Percentiles rank a stretch among this genome's conserved stretches.
phyloP scores from a whole-genome alignment of 2,888 invertebrate genomes.

The Thereva nobilitata region DNA sequence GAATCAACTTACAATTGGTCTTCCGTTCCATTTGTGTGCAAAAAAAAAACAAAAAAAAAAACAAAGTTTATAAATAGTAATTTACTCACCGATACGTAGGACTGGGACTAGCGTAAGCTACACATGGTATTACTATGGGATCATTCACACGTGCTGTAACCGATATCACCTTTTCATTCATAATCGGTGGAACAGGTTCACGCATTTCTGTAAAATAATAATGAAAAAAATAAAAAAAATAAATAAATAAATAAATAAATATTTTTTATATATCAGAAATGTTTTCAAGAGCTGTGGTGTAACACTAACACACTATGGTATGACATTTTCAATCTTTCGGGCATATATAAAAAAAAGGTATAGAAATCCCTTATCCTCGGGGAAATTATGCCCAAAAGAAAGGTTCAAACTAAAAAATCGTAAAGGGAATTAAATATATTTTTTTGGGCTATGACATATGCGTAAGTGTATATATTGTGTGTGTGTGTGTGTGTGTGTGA shows the following conservation, averaged over 20 bases:
- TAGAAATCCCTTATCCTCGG: conserved; percentile 10
- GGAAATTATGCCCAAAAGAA: neutral
- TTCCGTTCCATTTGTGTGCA: no score
- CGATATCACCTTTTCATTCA: conserved; percentile 62
- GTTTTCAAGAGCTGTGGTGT: no score
- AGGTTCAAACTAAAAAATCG: neutral
- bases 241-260: no score
- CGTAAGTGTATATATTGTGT: neutral
- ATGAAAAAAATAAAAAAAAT: neutral
- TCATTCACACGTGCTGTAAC: conserved; percentile 61
- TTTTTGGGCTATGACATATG: neutral
- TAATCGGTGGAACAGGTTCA: conserved; percentile 63
- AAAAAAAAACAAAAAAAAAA: neutral
- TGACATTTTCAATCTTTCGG: neutral
- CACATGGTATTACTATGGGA: conserved; percentile 65
- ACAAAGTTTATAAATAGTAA: neutral
- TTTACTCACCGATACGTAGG: conserved; percentile 62
- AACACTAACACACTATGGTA: no score
- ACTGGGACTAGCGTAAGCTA: conserved; percentile 65
- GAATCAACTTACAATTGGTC: no score
- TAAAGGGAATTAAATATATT: neutral
- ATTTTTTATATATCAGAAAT: no score
- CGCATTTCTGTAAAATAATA: conserved; percentile 59
- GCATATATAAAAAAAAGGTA: neutral
- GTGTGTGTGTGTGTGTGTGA: no score